Conservation (phyloP, 2,797 vertebrate species). For the Mormyrus hasselquistii region DNA sequence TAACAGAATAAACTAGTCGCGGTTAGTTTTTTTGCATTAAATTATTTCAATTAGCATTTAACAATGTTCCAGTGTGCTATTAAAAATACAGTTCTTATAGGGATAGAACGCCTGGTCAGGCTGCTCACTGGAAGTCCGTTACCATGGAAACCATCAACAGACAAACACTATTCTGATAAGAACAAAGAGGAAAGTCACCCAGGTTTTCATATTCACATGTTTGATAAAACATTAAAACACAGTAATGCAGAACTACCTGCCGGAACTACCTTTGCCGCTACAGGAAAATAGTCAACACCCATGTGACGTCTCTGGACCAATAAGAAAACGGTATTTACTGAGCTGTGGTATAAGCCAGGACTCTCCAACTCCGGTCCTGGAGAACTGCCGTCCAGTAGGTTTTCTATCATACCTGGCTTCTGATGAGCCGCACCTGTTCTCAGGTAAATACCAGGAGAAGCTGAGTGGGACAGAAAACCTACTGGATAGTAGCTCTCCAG, state of each 20-base stretch:
- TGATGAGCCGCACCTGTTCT: too few species aligned
- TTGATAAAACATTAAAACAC: not conserved
- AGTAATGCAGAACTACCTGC: not conserved
- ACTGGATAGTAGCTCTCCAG: too few species aligned
- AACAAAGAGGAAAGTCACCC: not conserved
- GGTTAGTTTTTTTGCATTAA: not conserved
- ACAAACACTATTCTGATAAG: not conserved
- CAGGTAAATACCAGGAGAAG: too few species aligned
- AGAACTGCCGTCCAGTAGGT: too few species aligned
- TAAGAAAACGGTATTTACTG: not conserved
- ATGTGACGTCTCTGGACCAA: not conserved
- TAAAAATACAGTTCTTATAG: not conserved
- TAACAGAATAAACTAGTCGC: not conserved
- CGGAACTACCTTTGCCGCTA: not conserved
- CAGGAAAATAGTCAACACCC: not conserved
- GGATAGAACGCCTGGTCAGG: not conserved
- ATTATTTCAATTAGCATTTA: not conserved
- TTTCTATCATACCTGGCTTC: too few species aligned
- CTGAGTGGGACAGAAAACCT: too few species aligned
- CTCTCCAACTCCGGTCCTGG: too few species aligned
- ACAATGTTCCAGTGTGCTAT: not conserved
- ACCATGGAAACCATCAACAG: not conserved
- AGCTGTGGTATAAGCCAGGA: not conserved
- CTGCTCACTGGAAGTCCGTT: not conserved
- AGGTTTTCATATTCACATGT: not conserved